Conservation (phyloP, 2,888 invertebrate species). For the Baronia brevicornis region DNA sequence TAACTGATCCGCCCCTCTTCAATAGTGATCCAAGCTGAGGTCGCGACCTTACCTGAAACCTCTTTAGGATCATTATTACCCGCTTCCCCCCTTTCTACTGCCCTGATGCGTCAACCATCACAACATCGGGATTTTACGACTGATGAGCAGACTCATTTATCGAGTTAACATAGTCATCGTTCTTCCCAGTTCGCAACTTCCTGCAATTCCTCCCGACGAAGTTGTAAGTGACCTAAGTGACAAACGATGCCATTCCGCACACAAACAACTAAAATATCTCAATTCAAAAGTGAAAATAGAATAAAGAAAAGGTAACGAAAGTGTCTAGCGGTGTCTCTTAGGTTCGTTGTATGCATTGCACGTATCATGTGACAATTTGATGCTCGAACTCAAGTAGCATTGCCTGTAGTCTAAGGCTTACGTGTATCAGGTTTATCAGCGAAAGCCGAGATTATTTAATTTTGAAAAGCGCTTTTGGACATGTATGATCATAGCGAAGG, state of each 20-base stretch:
- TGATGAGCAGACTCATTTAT: too few species aligned
- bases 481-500: slow-evolving; percentile 8
- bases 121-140: too few species aligned
- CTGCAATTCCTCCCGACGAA: slow-evolving; percentile 13
- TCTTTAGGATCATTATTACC: too few species aligned
- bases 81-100: too few species aligned
- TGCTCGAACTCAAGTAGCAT: slow-evolving; percentile 34
- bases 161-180: too few species aligned
- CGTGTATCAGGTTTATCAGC: slow-evolving; percentile 25
- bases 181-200: too few species aligned
- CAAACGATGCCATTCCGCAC: too few species aligned
- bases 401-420: slow-evolving; percentile 20
- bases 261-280: slow-evolving; percentile 26
- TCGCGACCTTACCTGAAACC: too few species aligned
- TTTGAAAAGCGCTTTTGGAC: slow-evolving; percentile 13
- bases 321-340: slow-evolving; percentile 48
- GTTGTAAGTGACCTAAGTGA: too few species aligned
- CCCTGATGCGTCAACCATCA: too few species aligned
- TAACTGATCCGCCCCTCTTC: too few species aligned
- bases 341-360: slow-evolving; percentile 57
- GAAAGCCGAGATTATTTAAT: slow-evolving; percentile 27
- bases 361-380: slow-evolving; percentile 51
- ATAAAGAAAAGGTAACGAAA: slow-evolving; percentile 65
- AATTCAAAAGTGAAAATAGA: slow-evolving; percentile 66
- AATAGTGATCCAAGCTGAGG: too few species aligned